Evolutionary conservation across 2,888 invertebrate species (phyloP), one percentile per base, ranked within the genome.

Genomic region (Pristionchus fissidentatus): DNA sequence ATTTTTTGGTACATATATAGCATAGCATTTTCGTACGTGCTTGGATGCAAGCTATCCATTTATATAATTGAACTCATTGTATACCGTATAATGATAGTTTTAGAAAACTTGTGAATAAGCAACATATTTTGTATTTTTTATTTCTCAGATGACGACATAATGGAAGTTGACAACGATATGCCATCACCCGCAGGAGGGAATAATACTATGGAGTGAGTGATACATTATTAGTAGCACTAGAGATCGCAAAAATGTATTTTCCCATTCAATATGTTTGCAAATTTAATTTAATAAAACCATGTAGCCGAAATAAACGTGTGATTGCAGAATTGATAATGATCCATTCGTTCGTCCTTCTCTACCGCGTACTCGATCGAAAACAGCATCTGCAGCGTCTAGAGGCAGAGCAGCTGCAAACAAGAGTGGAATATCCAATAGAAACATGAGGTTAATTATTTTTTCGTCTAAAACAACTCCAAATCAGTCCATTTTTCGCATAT

Each of bases 301-400:
- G n/a, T n/a, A n/a, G n/a, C n/a, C n/a, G n/a, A n/a, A n/a, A n/a
- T n/a, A n/a, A n/a, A n/a, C n/a, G n/a, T n/a, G n/a, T n/a, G n/a
- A n/a, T n/a, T n/a, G n/a, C 22, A 70, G 70, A 70, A 13, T 70
- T 38, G 70, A 70, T 15, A 41, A 70, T 43, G 41, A n/a, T n/a
- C n/a, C 13, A 70, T 70, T 70, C 26, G 70, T 10, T 70, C 70
- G 70, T 43, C 70, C 70, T n/a, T 43, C 26, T 70, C 10, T 43
- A 4, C 70, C 43, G n/a, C 66, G 13, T n/a, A 26, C 41, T 70
- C 70, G 70, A n/a, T 41, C 70, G n/a, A n/a, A n/a, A n/a, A n/a
- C n/a, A n/a, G n/a, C n/a, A n/a, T n/a, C n/a, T n/a, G n/a, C n/a
- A n/a, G n/a, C n/a, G n/a, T n/a, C n/a, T n/a, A n/a, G n/a, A n/a